These are phyloP conservation scores for Theropithecus gelada DNA, from an alignment of 2,113 vertebrate species.

Conservation along the genomic window DNA sequence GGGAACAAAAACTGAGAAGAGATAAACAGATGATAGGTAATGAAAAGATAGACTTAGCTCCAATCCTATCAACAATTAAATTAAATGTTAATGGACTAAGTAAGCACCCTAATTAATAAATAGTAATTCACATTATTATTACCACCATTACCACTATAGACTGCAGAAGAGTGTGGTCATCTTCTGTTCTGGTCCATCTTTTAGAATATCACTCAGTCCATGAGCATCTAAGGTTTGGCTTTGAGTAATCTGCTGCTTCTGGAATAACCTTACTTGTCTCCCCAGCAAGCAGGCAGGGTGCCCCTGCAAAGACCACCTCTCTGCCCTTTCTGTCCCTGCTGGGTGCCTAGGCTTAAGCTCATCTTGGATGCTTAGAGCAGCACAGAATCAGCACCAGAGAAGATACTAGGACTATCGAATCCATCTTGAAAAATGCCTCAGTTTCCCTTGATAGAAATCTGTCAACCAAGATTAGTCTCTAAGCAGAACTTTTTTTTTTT, in stretches of 20 bases:
- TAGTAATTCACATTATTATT: neutral
- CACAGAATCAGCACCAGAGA: neutral
- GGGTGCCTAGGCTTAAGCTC: neutral
- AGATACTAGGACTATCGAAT: fast-evolving
- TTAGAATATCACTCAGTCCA: neutral
- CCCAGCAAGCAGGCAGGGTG: neutral
- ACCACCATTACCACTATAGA: neutral
- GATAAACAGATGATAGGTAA: neutral
- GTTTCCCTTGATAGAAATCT: neutral
- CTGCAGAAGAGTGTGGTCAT: neutral
- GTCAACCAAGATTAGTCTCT: neutral
- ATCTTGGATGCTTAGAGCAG: neutral
- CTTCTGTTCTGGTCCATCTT: neutral
- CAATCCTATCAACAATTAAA: neutral
- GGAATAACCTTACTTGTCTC: neutral
- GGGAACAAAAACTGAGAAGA: neutral
- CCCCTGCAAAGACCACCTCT: neutral
- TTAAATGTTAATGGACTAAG: neutral
- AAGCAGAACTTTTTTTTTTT: neutral
- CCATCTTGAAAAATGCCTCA: neutral
- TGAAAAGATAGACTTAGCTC: neutral
- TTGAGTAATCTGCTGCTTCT: neutral
- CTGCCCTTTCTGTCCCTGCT: neutral
- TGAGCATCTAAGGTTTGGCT: neutral
- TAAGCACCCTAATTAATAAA: neutral